Evolutionary conservation across 1,140 invertebrate genomes (phyloP).

Genomic region (Heliothis virescens): DNA sequence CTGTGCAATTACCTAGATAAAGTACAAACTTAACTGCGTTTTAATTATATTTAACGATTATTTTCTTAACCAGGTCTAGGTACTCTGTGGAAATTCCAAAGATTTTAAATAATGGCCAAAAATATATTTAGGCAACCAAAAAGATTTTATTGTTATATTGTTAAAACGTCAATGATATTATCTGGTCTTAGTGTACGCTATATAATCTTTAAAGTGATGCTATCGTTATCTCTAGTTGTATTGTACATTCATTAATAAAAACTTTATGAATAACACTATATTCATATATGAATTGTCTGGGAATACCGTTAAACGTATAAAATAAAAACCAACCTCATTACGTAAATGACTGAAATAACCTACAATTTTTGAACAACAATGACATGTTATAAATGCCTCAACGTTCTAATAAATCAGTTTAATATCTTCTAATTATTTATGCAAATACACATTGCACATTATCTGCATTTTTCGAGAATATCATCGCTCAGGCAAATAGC

Average conservation of each 20-base stretch:
- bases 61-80: neutral
- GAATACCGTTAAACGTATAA: neutral
- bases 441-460: conserved; percentile 1
- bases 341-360: neutral
- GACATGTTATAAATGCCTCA: neutral
- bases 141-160: too few species aligned
- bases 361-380: neutral
- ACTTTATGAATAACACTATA: too few species aligned
- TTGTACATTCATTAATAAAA: too few species aligned
- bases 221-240: too few species aligned
- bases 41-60: conserved; percentile 25
- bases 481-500: neutral
- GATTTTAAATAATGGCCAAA: neutral
- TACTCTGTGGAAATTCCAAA: neutral
- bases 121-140: neutral
- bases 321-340: neutral
- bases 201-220: too few species aligned
- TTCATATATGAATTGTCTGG: neutral
- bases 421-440: conserved; percentile 1
- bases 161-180: too few species aligned
- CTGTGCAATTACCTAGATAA: conserved; percentile 17
- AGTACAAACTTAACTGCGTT: conserved; percentile 5
- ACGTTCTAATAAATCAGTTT: neutral
- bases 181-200: too few species aligned
- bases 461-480: conserved; percentile 9